Evolutionary conservation across 2,888 invertebrate genomes (phyloP).

Genomic region (Teleiodes luculella): DNA sequence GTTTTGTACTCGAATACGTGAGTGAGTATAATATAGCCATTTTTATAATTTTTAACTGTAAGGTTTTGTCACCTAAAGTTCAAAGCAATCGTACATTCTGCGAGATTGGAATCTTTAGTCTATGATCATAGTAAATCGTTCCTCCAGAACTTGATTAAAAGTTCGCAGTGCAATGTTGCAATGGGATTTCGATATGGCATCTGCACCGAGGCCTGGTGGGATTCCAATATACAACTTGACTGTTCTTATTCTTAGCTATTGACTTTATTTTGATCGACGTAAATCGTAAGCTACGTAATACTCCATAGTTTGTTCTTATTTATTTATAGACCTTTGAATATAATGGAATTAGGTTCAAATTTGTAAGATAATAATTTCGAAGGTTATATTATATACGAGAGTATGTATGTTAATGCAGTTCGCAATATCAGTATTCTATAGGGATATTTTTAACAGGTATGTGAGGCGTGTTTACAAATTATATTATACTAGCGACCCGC

Average conservation of each 20-base stretch:
- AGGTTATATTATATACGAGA: too few species aligned
- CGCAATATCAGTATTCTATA: too few species aligned
- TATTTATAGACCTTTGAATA: background rate
- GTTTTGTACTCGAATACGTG: too few species aligned
- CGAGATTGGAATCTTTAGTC: slow-evolving; percentile 30
- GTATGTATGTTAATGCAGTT: too few species aligned
- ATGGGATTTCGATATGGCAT: slow-evolving; percentile 70
- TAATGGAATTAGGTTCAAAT: too few species aligned
- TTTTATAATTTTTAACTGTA: too few species aligned
- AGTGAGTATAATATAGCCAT: too few species aligned
- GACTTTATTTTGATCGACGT: background rate
- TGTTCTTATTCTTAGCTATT: background rate
- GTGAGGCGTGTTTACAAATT: too few species aligned
- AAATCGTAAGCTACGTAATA: too few species aligned
- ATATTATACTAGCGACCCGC: too few species aligned
- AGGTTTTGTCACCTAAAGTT: background rate
- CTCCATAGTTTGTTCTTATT: background rate
- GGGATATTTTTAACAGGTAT: too few species aligned
- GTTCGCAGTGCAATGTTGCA: slow-evolving; percentile 70
- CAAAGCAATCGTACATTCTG: slow-evolving; percentile 16
- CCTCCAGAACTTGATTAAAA: slow-evolving; percentile 75
- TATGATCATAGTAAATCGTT: slow-evolving; percentile 64
- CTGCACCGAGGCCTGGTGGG: slow-evolving; percentile 26
- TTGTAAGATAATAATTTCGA: too few species aligned
- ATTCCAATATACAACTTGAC: slow-evolving; percentile 7